These are phyloP conservation scores for Tichodroma muraria DNA, from an alignment of 2,113 vertebrate species.

Conservation along the genomic window DNA sequence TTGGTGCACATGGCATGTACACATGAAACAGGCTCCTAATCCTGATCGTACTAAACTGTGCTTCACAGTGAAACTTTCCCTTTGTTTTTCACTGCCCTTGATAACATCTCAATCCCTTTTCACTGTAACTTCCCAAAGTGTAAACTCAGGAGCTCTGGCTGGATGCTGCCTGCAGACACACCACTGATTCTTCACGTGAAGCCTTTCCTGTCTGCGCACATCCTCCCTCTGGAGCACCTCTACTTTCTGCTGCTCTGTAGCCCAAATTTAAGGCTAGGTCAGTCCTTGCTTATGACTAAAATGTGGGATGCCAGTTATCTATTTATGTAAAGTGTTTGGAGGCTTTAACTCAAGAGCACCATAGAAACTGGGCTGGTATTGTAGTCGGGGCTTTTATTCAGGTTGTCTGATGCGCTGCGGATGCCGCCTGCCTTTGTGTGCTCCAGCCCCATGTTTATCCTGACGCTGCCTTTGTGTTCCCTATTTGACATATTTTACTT, in stretches of 20 bases:
- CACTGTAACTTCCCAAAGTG: background rate
- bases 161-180: background rate
- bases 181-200: background rate
- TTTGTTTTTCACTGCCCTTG: background rate
- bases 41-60: background rate
- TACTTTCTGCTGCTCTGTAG: background rate
- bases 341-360: background rate
- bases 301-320: slow-evolving; percentile 8
- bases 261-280: background rate
- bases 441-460: slow-evolving; percentile 28
- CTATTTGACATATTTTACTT: slow-evolving; percentile 48
- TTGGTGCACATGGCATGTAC: background rate
- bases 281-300: background rate
- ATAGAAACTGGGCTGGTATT: slow-evolving; percentile 36
- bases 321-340: slow-evolving; percentile 10
- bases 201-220: background rate
- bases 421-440: slow-evolving; percentile 45
- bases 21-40: background rate
- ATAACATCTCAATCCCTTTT: background rate
- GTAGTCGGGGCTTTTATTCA: slow-evolving; percentile 12
- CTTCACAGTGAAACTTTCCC: background rate
- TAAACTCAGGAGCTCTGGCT: background rate
- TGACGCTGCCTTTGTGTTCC: slow-evolving; percentile 19
- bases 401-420: slow-evolving; percentile 13
- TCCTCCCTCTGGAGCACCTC: background rate